Conservation (phyloP, 2,797 vertebrate genomes). For the Merluccius polli region DNA sequence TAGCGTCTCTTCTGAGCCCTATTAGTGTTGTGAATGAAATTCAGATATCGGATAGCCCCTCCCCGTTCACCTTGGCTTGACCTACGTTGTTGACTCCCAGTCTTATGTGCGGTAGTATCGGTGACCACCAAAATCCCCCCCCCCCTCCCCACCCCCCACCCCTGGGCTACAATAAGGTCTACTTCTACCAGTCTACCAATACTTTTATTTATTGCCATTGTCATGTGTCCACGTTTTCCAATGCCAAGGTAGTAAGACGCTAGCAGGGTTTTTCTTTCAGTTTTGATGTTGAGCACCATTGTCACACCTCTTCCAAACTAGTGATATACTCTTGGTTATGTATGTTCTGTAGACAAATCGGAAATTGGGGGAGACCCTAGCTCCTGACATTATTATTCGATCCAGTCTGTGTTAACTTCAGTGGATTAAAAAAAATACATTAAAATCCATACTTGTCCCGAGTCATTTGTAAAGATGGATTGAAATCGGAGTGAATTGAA, state of each 20-base stretch:
- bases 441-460: constrained; percentile 10
- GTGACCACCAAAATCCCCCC: background rate
- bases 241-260: constrained; percentile 55
- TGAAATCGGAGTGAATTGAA: too few relatives aligned
- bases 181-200: background rate
- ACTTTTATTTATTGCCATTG: constrained; percentile 53
- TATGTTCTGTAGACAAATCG: constrained; percentile 66
- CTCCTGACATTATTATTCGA: constrained; percentile 64
- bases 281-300: constrained; percentile 60
- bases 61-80: constrained; percentile 14
- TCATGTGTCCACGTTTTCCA: constrained; percentile 58
- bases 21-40: constrained; percentile 67
- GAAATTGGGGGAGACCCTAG: constrained; percentile 48
- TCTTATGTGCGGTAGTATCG: background rate
- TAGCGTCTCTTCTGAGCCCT: constrained; percentile 3
- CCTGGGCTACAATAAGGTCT: too few relatives aligned
- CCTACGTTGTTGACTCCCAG: background rate
- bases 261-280: constrained; percentile 45
- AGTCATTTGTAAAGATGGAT: constrained; percentile 9
- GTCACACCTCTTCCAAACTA: constrained; percentile 53
- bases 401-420: constrained; percentile 69
- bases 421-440: constrained; percentile 71
- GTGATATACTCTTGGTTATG: constrained; percentile 60
- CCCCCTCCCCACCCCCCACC: too few relatives aligned
- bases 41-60: constrained; percentile 44